Conservation (phyloP, 2,797 vertebrate species). For the Neomorphus geoffroyi region DNA sequence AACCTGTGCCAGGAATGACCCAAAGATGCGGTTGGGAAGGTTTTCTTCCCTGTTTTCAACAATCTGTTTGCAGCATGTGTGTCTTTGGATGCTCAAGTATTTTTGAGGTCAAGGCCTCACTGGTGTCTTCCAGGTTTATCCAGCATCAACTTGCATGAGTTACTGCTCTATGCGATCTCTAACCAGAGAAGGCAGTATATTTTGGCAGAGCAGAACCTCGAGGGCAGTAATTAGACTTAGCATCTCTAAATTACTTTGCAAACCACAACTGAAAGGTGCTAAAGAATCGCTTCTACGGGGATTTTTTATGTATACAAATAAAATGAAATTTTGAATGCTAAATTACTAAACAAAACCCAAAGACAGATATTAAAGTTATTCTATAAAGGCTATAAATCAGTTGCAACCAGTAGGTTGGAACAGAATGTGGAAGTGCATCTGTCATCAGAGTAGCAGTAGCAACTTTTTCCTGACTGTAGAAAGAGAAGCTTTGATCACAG, state of each 20-base stretch:
- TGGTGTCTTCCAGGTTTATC: neutral
- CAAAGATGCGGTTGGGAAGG: neutral
- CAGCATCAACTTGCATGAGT: neutral
- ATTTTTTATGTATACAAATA: slow-evolving; percentile 1
- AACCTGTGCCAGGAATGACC: neutral
- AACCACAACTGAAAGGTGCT: neutral
- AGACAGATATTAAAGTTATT: neutral
- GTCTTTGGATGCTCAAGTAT: neutral
- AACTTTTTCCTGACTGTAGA: slow-evolving; percentile 14
- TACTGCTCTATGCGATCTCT: neutral
- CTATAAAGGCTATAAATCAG: slow-evolving; percentile 1
- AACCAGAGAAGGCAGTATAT: neutral
- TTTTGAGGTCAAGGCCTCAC: neutral
- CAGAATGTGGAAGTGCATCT: slow-evolving; percentile 1
- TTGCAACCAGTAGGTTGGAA: slow-evolving; percentile 1
- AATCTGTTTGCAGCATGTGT: neutral
- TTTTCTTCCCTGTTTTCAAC: neutral
- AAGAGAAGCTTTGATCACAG: slow-evolving; percentile 45
- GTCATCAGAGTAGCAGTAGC: neutral
- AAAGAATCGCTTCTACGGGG: neutral
- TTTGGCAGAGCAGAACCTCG: slow-evolving; percentile 14
- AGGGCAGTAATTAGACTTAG: neutral
- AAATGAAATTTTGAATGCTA: slow-evolving; percentile 10
- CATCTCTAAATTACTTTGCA: slow-evolving; percentile 27
- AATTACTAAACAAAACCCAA: slow-evolving; percentile 16